These are phyloP conservation scores for Acleris holmiana DNA, from an alignment of 2,888 invertebrate species.

Conservation along the genomic window DNA sequence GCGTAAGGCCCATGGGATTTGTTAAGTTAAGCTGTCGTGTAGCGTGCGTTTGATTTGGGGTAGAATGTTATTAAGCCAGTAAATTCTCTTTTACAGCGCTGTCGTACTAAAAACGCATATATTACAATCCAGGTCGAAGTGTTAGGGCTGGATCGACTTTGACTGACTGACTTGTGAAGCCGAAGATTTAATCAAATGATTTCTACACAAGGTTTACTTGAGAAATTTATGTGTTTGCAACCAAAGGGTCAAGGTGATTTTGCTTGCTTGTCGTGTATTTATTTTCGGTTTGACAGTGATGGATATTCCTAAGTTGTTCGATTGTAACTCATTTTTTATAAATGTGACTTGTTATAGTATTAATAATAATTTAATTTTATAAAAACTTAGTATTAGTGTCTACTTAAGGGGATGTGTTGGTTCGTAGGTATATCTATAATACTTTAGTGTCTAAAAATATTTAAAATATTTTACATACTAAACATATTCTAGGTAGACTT, in stretches of 20 bases:
- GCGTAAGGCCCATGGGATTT: slow-evolving; percentile 12
- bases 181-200: slow-evolving; percentile 6
- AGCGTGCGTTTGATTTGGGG: slow-evolving; percentile 33
- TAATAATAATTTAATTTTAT: neutral
- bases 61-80: slow-evolving; percentile 33
- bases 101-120: slow-evolving; percentile 27
- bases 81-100: slow-evolving; percentile 33
- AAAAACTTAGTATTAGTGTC: neutral
- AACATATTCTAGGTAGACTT: too few species aligned
- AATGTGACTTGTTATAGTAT: neutral
- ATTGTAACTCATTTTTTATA: neutral
- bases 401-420: neutral
- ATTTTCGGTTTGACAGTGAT: slow-evolving; percentile 14
- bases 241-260: neutral
- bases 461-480: too few species aligned
- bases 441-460: too few species aligned
- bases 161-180: slow-evolving; percentile 6
- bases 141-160: slow-evolving; percentile 13
- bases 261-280: neutral
- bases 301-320: slow-evolving; percentile 12
- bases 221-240: neutral
- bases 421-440: neutral
- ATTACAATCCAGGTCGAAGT: slow-evolving; percentile 9
- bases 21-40: slow-evolving; percentile 20
- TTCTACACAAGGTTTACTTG: neutral